Base-by-base conservation (phyloP, 2,888 invertebrate species). In the Dichetophora obliterata region DNA sequence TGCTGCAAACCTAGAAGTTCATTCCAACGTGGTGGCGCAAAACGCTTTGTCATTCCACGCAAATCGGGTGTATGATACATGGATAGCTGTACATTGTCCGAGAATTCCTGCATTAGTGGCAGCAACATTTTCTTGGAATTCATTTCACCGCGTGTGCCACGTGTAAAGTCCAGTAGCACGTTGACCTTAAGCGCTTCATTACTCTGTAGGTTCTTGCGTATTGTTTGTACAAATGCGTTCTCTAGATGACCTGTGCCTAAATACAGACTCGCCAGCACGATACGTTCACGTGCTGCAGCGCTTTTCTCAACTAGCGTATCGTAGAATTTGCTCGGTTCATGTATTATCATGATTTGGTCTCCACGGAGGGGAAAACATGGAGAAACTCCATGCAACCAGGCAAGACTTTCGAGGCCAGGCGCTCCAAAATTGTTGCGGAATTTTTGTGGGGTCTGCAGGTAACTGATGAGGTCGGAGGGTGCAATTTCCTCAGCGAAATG, bases 1-100 rank as follows among this genome's bases (percentile, higher is more conserved):
- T 99, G 99, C 86, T 98, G 98, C 14, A 99, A 90, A 0, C 99
- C 99, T 75, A 98, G 91, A 1, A 98, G 90, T 90, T 99, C 99
- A 90, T 98, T 98, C 91, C 95, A 97, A 48, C 98, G 92, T 78
- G 96, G 93, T 0, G 99, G 98, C 54, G 96, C 91, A 1, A 94
- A 88, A 79, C 92, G 92, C 80, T 96, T 97, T 81, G 95, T 91
- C 50, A 95, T 86, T 0, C 98, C 98, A 74, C 96, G 91, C 52
- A 99, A 90, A 83, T 94, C 92, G 0, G 99, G 98, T 0, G 98
- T 98, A 88, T 99, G 99, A 86, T 97, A 99, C 69, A 99, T 91
- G 68, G 94, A 94, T 22, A 99, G 90, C 79, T 91, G 91, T 84
- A 94, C 94, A 61, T 88, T 87, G 76, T 91, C 92, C 37, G 91